Evolutionary conservation across 2,888 invertebrate genomes (phyloP), one percentile per base, ranked within the genome.

Genomic region (Macrosiphum euphorbiae): DNA sequence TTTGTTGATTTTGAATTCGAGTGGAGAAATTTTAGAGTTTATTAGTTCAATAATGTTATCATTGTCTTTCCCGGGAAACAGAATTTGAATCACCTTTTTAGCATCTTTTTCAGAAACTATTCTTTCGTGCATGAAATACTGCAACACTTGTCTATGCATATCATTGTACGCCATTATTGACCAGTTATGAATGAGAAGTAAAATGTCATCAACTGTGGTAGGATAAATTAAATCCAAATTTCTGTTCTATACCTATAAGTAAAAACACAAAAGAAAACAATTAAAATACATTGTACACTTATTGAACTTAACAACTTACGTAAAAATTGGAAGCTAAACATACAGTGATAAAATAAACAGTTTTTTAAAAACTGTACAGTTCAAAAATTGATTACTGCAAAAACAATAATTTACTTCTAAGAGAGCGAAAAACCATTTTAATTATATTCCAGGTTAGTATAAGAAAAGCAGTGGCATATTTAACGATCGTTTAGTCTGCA

Each of bases 121-220:
- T 90, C 94, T 94, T 24, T 86, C 35, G 0, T 61, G 28, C 94
- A 94, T 94, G 11, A 94, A 94, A 58, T 86, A 86, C 50, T 94
- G 94, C 10, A 94, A 94, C 52, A 94, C 90, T 35, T 86, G 67
- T 90, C 26, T 94, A n/a, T 94, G 94, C 52, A 90, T 67, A 47
- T 87, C 11, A 24, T 85, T 58, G 85, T 90, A 90, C 1, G 58
- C 28, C 94, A 90, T 94, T 24, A 2, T 84, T 84, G 26, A 13
- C 13, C 8, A 78, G 35, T 20, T 35, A 7, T 78, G 35, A 78
- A 78, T 78, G 35, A 35, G 35, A 78, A 78, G 35, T 78, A 35
- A 78, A 35, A 20, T 35, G 35, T 35, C 20, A 35, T 20, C 35
- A 35, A 78, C 35, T 78, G 78, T 20, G 8, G 35, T 24, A 20